phyloP scores from a whole-genome alignment of 2,113 vertebrate species.

The Pipra filicauda region DNA sequence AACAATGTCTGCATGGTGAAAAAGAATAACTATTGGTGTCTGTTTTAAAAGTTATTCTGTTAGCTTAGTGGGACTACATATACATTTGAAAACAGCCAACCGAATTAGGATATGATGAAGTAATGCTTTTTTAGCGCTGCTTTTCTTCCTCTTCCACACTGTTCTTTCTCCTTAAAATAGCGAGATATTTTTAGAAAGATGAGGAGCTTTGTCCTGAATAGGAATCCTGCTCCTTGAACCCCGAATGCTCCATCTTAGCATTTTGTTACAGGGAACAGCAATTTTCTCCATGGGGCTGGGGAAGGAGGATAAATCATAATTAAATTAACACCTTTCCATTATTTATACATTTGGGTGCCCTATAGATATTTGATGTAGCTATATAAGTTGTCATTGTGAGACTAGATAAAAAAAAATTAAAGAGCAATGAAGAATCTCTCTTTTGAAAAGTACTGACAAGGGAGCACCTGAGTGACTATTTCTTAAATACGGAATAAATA shows the following conservation, averaged over 20 bases:
- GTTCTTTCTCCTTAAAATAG: background rate
- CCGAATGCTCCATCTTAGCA: background rate
- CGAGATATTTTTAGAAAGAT: background rate
- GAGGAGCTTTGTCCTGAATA: background rate
- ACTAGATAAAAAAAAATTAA: background rate
- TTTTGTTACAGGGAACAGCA: background rate
- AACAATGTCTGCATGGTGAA: background rate
- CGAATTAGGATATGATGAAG: background rate
- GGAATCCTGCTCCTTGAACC: background rate
- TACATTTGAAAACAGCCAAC: background rate
- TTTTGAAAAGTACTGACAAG: background rate
- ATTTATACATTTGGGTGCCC: background rate
- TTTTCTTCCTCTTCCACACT: background rate
- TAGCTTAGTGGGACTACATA: background rate
- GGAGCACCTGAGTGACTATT: background rate
- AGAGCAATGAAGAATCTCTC: background rate
- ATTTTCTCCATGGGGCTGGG: background rate
- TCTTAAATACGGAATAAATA: background rate
- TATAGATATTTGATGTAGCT: background rate
- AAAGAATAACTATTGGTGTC: background rate
- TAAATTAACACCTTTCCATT: background rate
- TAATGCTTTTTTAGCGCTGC: background rate
- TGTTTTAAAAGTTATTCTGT: background rate
- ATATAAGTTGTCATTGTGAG: background rate
- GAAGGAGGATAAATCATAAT: background rate